A percentile compares a stretch with the other conserved stretches of the same genome.
Conservation (phyloP, 2,888 invertebrate genomes). For the Boloria euphrosyne region DNA sequence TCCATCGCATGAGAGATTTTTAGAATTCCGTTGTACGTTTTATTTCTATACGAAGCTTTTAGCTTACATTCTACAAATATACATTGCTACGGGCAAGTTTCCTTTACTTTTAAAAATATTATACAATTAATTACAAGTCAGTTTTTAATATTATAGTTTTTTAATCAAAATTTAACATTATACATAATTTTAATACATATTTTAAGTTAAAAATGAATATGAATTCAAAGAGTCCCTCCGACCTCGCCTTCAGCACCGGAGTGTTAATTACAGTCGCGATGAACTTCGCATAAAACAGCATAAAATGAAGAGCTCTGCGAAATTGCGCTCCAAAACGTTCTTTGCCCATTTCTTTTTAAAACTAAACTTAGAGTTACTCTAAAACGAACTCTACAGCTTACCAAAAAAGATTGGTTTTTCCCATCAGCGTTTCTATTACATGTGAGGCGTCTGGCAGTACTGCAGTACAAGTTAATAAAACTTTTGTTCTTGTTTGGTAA, state of each 20-base stretch:
- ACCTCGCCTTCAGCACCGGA: conserved; percentile 29
- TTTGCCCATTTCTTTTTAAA: conserved; percentile 27
- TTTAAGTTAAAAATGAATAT: conserved; percentile 34
- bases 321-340: conserved; percentile 39
- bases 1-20: too few relatives aligned
- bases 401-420: conserved; percentile 11
- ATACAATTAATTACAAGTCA: background rate
- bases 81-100: too few relatives aligned
- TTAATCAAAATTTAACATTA: conserved; percentile 16
- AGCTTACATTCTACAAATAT: too few relatives aligned
- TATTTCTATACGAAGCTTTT: too few relatives aligned
- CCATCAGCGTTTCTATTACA: background rate
- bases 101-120: too few relatives aligned
- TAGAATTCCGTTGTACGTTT: too few relatives aligned
- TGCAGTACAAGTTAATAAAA: conserved; percentile 30
- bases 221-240: conserved; percentile 34
- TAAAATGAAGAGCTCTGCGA: conserved; percentile 41
- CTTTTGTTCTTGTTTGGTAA: conserved; percentile 25
- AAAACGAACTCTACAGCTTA: conserved; percentile 11
- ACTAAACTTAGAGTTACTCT: background rate
- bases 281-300: conserved; percentile 36
- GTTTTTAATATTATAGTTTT: conserved; percentile 1
- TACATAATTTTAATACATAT: conserved; percentile 24
- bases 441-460: conserved; percentile 7
- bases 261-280: conserved; percentile 42